These are phyloP conservation scores for Sphyrna mokarran DNA, from an alignment of 2,113 vertebrate genomes.

Conservation along the genomic window DNA sequence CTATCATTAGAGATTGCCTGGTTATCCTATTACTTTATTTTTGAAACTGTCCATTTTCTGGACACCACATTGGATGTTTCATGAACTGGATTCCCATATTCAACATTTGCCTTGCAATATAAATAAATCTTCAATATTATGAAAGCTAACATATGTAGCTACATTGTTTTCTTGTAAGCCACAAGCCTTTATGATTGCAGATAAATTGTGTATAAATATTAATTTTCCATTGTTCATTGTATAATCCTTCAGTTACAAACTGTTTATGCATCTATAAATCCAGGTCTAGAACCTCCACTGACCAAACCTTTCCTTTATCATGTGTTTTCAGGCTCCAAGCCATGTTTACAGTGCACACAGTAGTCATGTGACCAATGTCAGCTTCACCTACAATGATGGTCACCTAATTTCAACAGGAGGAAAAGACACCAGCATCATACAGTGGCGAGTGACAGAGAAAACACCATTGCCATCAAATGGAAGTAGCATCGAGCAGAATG, in stretches of 20 bases:
- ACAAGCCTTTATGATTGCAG: neutral
- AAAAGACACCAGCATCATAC: slow-evolving; percentile 96
- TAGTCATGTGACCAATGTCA: slow-evolving; percentile 97
- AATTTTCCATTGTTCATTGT: neutral
- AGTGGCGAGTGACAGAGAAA: slow-evolving; percentile 89
- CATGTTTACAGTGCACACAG: slow-evolving; percentile 96
- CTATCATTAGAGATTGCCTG: neutral
- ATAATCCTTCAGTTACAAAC: neutral
- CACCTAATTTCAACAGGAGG: slow-evolving; percentile 95
- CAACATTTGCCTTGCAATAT: neutral
- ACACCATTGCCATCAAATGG: slow-evolving; percentile 54
- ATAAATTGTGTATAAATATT: neutral
- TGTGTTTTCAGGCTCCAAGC: slow-evolving; percentile 74
- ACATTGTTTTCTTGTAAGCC: neutral
- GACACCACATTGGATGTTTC: neutral
- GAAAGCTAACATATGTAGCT: neutral
- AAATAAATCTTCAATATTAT: neutral
- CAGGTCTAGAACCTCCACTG: neutral
- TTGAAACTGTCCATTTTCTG: neutral
- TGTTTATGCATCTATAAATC: neutral
- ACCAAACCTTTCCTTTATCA: neutral
- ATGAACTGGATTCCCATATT: neutral
- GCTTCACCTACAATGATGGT: slow-evolving; percentile 78
- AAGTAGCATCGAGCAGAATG: slow-evolving; percentile 51
- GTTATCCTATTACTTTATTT: neutral